Conservation (phyloP, 2,888 invertebrate genomes). For the Meiosimyza platycephala region DNA sequence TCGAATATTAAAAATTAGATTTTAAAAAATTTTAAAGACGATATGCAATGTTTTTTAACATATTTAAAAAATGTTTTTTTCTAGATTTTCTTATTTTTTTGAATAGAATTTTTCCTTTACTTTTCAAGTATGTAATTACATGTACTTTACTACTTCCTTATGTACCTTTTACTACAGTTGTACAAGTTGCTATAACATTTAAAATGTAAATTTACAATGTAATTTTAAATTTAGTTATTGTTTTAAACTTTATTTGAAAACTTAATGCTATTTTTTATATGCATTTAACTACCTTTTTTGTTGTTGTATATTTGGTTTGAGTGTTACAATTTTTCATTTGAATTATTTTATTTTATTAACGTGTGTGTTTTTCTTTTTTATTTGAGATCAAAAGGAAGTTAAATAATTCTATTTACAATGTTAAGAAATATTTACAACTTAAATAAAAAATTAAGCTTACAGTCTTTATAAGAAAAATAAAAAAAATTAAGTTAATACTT, state of each 20-base stretch:
- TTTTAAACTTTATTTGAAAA: conserved; percentile 35
- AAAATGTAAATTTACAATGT: conserved; percentile 2
- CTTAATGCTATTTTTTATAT: conserved; percentile 23
- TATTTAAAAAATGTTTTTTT: conserved; percentile 25
- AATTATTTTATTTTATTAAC: not conserved
- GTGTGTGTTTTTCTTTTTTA: conserved; percentile 32
- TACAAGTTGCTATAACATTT: conserved; percentile 5
- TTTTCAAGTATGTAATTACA: conserved; percentile 44
- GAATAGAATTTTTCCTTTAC: conserved; percentile 12
- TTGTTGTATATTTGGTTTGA: conserved; percentile 48
- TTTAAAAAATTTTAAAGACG: conserved; percentile 29
- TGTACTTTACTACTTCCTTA: not conserved
- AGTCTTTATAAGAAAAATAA: conserved; percentile 55
- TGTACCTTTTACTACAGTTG: too few relatives aligned
- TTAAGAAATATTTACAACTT: conserved; percentile 38
- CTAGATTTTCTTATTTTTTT: conserved; percentile 19
- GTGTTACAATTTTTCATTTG: conserved; percentile 42
- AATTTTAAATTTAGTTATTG: conserved; percentile 29
- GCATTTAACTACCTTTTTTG: conserved; percentile 31
- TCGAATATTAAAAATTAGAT: conserved; percentile 36
- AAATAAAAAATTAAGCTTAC: conserved; percentile 50
- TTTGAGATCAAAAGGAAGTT: conserved; percentile 37
- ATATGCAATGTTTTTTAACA: conserved; percentile 30
- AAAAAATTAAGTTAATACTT: conserved; percentile 42
- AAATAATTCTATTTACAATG: conserved; percentile 11